These are phyloP conservation scores for Gallinago undulata DNA, from an alignment of 2,113 vertebrate genomes.

Conservation along the genomic window DNA sequence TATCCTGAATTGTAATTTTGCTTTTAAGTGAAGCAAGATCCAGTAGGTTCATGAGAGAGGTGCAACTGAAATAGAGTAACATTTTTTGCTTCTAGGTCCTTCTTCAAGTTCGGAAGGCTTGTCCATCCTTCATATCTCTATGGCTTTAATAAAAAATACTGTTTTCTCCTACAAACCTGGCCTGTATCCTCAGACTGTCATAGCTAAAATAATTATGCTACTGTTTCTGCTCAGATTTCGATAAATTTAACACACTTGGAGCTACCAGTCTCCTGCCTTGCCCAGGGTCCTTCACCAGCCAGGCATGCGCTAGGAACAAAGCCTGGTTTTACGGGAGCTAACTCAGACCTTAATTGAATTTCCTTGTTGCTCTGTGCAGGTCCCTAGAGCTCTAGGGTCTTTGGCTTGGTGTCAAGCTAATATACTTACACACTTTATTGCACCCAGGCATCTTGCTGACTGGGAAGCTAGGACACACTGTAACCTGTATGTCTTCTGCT, in stretches of 20 bases:
- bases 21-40: background rate
- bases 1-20: background rate
- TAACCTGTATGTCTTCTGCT: background rate
- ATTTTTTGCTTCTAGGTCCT: background rate
- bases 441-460: background rate
- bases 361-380: background rate
- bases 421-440: background rate
- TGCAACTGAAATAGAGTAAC: background rate
- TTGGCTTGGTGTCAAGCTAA: background rate
- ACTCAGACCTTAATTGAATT: background rate
- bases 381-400: background rate
- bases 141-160: background rate
- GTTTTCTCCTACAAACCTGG: background rate
- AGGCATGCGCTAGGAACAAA: background rate
- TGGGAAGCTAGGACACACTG: background rate
- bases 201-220: background rate
- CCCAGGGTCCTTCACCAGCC: background rate
- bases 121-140: background rate
- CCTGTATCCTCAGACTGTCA: background rate
- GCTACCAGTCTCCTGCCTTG: background rate
- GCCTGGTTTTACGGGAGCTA: background rate
- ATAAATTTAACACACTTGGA: background rate
- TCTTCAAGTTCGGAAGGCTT: background rate
- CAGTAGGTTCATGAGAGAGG: background rate
- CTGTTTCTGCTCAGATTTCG: background rate